Base-by-base conservation (phyloP, 1,140 invertebrate species). In the Drosophila rhopaloa region DNA sequence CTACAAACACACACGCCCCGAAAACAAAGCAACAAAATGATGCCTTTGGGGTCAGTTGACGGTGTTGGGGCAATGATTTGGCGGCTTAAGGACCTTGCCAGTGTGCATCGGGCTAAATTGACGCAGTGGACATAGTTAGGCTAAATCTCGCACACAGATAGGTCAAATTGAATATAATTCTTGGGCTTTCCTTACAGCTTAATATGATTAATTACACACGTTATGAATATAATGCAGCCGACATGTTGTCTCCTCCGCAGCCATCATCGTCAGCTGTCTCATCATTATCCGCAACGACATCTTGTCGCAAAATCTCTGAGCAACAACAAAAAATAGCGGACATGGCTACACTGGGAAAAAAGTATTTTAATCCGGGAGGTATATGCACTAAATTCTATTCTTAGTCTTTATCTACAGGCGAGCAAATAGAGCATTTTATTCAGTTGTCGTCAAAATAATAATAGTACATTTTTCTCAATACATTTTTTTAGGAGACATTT, bases 121-220 rank as follows among this genome's bases (percentile, higher is more conserved):
- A 56, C 73, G 73, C 74, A 77, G 74, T 77, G 74, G 50, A 76
- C 63, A 57, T 60, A 43, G 37, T 40, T 16, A 38, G 29, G 41
- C 35, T 24, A 43, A 35, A 27, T 46, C 62, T 37, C 47, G 24
- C 43, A 54, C 41, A 48, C 41, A 54, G 59, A 50, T 61, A 46
- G 57, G 63, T 68, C 74, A 84, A 81, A 80, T 81, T 88, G 75
- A 79, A 82, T 86, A 82, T 58, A 58, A 67, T 57, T 65, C 79
- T 65, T 51, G 24, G 61, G 60, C 43, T 66, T 65, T 60, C 74
- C 75, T 76, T 79, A 75, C 51, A 61, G 58, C 65, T 40, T 86
- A 75, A 82, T 79, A 54, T 48, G 50, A 88, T 86, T 86, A 86
- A 86, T 82, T 86, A 82, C 76, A 68, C 71, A 77, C 68, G 77